Conservation (phyloP, 2,888 invertebrate species). For the Doris montereyensis region DNA sequence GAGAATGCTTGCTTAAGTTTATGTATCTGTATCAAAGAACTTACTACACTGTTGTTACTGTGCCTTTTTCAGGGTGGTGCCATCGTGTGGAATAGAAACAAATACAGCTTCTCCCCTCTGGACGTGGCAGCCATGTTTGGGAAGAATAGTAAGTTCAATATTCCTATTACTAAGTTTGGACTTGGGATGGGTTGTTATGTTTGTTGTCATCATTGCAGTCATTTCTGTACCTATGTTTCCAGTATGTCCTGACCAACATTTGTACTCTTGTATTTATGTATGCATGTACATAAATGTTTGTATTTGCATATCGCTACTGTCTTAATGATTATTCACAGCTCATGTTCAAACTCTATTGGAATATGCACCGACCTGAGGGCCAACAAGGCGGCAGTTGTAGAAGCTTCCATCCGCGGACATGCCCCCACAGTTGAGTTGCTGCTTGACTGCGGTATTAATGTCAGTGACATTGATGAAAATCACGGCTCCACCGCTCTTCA, state of each 20-base stretch:
- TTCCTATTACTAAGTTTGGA: too few species aligned
- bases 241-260: too few species aligned
- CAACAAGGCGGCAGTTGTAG: slow-evolving; percentile 59
- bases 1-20: too few species aligned
- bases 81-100: slow-evolving; percentile 51
- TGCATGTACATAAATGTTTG: too few species aligned
- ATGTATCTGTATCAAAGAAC: too few species aligned
- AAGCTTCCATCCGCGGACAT: slow-evolving; percentile 59
- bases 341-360: slow-evolving; percentile 60
- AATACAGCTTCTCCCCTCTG: slow-evolving; percentile 52
- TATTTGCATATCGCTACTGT: too few species aligned
- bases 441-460: slow-evolving; percentile 62
- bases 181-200: too few species aligned
- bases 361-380: slow-evolving; percentile 48
- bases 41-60: too few species aligned
- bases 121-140: slow-evolving; percentile 62
- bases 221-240: too few species aligned
- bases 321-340: slow-evolving; percentile 47
- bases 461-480: slow-evolving; percentile 52
- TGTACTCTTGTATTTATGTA: too few species aligned
- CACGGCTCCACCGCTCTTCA: slow-evolving; percentile 56
- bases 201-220: too few species aligned
- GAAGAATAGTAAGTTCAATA: slow-evolving; percentile 58
- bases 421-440: slow-evolving; percentile 58
- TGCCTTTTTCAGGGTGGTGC: slow-evolving; percentile 52